These are phyloP conservation scores for Chionomys nivalis DNA, from an alignment of 2,113 vertebrate genomes.

Conservation along the genomic window DNA sequence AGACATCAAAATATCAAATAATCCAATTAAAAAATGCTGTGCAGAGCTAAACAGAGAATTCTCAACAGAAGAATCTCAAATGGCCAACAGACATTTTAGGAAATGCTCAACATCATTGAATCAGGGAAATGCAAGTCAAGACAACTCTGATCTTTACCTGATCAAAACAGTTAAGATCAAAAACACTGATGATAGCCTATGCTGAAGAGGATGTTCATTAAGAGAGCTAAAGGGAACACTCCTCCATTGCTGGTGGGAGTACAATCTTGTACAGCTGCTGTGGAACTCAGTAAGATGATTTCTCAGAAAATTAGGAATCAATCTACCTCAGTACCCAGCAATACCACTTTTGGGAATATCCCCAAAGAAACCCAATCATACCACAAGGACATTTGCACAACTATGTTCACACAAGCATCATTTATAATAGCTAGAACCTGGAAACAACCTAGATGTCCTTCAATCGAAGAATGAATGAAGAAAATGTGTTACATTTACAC, in stretches of 20 bases:
- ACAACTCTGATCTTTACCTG: not conserved
- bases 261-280: not conserved
- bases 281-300: not conserved
- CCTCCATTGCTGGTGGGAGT: not conserved
- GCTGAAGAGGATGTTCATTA: not conserved
- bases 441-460: not conserved
- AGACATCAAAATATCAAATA: too few relatives aligned
- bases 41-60: too few relatives aligned
- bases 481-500: too few relatives aligned
- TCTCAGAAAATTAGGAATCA: not conserved
- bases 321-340: not conserved
- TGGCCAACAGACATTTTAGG: not conserved
- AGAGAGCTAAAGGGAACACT: not conserved
- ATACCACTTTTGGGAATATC: not conserved
- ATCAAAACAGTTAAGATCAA: not conserved
- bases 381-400: not conserved
- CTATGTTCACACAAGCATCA: not conserved
- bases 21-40: too few relatives aligned
- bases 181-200: not conserved
- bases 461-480: not conserved
- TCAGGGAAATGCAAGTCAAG: not conserved
- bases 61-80: not conserved
- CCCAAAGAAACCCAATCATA: not conserved
- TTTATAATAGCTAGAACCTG: not conserved
- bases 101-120: not conserved